phyloP scores from a whole-genome alignment of 2,888 invertebrate species.

The Drosophila nigricruria region DNA sequence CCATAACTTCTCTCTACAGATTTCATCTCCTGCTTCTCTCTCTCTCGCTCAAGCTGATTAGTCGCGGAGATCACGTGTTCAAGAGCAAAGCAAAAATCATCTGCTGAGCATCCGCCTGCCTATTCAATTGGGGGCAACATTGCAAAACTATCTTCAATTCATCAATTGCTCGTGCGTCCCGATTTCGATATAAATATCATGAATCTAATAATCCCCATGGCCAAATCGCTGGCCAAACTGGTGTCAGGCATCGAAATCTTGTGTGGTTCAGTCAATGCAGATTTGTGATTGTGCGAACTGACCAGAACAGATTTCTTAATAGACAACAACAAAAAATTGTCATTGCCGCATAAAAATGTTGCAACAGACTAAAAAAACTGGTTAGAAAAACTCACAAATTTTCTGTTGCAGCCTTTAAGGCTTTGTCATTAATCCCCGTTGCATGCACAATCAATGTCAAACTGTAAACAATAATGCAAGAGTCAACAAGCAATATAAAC shows the following conservation, averaged over 20 bases:
- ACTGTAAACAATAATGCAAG: too few relatives aligned
- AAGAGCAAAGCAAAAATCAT: neutral
- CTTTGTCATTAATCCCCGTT: neutral
- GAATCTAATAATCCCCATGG: neutral
- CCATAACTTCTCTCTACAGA: neutral
- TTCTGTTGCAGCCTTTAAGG: slow-evolving; percentile 12
- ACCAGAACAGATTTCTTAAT: neutral
- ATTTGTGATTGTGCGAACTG: neutral
- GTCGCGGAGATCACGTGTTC: neutral
- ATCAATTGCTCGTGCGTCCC: neutral
- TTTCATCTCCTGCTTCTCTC: too few relatives aligned
- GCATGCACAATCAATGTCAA: neutral
- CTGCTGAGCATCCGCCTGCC: neutral
- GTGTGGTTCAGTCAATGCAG: neutral
- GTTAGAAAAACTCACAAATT: neutral
- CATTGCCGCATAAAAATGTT: neutral
- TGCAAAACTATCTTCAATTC: neutral
- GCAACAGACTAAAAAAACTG: neutral
- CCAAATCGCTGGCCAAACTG: neutral
- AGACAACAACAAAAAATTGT: neutral
- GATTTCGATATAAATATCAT: neutral
- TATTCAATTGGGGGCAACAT: neutral
- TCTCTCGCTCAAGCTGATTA: neutral
- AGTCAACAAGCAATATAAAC: neutral
- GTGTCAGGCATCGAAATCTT: neutral